Evolutionary conservation across 64 coral and sea anemone genomes (phyloP).

Genomic region (Astreopora myriophthalma): DNA sequence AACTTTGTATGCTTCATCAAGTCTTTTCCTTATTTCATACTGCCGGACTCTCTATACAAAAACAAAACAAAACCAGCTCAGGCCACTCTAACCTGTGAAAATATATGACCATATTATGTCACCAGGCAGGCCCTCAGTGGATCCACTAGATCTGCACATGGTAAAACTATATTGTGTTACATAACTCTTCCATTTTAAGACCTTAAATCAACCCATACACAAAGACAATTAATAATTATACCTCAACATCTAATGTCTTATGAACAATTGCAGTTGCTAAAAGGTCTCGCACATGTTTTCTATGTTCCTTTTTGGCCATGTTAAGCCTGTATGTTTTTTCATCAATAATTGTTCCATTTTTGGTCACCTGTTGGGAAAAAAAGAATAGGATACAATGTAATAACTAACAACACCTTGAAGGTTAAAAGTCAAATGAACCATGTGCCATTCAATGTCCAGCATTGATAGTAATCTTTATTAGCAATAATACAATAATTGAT

Average conservation of each 20-base stretch:
- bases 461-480: too few species aligned
- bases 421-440: too few species aligned
- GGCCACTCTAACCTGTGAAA: too few species aligned
- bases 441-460: too few species aligned
- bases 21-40: constrained; percentile 90
- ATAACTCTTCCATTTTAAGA: too few species aligned
- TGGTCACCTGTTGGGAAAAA: constrained; percentile 61
- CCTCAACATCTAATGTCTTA: constrained; percentile 96
- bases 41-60: constrained; percentile 72
- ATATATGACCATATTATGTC: too few species aligned
- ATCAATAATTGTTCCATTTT: constrained; percentile 80
- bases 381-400: not conserved
- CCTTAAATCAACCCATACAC: too few species aligned
- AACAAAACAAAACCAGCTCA: not conserved
- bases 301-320: constrained; percentile 97
- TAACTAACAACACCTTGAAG: not conserved
- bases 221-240: too few species aligned
- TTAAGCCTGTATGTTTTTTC: constrained; percentile 95
- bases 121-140: too few species aligned
- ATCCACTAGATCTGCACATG: too few species aligned
- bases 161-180: too few species aligned
- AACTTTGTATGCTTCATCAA: constrained; percentile 96
- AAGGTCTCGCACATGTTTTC: constrained; percentile 94
- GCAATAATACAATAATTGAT: too few species aligned
- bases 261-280: constrained; percentile 96